A percentile compares a stretch with the other conserved stretches of the same genome.
These are phyloP conservation scores for Lathronympha strigana DNA, from an alignment of 2,888 invertebrate genomes.

Conservation along the genomic window DNA sequence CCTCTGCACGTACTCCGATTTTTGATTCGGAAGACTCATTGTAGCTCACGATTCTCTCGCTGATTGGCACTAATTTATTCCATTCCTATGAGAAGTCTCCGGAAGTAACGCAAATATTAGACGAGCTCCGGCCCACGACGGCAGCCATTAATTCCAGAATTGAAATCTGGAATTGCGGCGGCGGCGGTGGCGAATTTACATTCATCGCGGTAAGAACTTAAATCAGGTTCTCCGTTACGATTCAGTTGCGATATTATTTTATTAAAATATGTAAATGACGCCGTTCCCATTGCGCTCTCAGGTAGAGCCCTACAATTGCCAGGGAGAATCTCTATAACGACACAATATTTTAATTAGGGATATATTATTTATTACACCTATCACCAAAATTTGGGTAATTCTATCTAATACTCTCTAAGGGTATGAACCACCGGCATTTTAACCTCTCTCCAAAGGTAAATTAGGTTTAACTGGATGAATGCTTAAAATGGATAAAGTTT, in stretches of 20 bases:
- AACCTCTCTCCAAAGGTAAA: neutral
- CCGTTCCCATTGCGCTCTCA: conserved; percentile 73
- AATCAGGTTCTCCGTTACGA: conserved; percentile 84
- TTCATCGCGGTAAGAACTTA: conserved; percentile 84
- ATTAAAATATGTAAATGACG: conserved; percentile 84
- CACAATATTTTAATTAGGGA: conserved; percentile 79
- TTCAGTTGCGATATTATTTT: conserved; percentile 84
- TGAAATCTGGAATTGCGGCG: conserved; percentile 83
- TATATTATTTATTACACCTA: conserved; percentile 63
- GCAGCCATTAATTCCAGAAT: conserved; percentile 83
- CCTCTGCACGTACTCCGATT: conserved; percentile 26
- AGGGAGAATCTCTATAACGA: conserved; percentile 76
- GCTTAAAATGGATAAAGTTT: neutral
- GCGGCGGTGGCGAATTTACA: conserved; percentile 80
- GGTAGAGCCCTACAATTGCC: conserved; percentile 76
- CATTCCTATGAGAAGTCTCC: conserved; percentile 77
- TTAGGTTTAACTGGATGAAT: neutral
- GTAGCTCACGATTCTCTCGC: conserved; percentile 42
- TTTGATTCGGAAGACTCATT: conserved; percentile 37
- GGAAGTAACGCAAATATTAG: conserved; percentile 83
- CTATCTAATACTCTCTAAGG: conserved; percentile 22
- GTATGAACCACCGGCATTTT: neutral
- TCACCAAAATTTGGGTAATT: conserved; percentile 40
- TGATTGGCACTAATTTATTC: conserved; percentile 79
- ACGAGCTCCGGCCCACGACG: conserved; percentile 77